These are phyloP conservation scores for Pempheris klunzingeri DNA, from an alignment of 2,797 vertebrate species.

Conservation along the genomic window DNA sequence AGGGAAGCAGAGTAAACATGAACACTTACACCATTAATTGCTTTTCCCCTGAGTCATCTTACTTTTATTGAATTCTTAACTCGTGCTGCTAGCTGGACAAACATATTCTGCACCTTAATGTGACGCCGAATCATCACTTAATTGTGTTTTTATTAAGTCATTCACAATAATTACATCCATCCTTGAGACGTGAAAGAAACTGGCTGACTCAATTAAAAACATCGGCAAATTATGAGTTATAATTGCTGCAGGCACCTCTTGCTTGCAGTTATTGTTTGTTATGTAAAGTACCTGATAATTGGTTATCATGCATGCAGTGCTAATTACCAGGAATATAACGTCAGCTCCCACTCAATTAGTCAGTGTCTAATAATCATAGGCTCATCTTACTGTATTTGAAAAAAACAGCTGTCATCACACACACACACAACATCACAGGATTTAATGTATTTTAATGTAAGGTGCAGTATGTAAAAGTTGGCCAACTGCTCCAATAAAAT, in stretches of 20 bases:
- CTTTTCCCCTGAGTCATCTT: slow-evolving; percentile 48
- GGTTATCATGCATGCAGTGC: slow-evolving; percentile 69
- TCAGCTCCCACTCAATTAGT: slow-evolving; percentile 62
- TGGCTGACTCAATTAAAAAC: slow-evolving; percentile 73
- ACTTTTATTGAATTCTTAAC: slow-evolving; percentile 57
- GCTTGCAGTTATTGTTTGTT: slow-evolving; percentile 66
- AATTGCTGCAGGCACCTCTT: slow-evolving; percentile 75
- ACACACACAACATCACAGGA: too few species aligned
- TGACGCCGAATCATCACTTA: slow-evolving; percentile 65
- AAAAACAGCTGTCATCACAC: too few species aligned
- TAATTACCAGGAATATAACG: slow-evolving; percentile 69
- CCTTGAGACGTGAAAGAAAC: slow-evolving; percentile 72
- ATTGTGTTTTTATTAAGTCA: slow-evolving; percentile 75
- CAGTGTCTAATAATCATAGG: slow-evolving; percentile 54
- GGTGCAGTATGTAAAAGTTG: too few species aligned
- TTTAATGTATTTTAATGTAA: too few species aligned
- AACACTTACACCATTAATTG: slow-evolving; percentile 49
- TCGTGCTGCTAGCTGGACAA: slow-evolving; percentile 47
- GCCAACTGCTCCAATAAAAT: too few species aligned
- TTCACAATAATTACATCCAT: slow-evolving; percentile 73
- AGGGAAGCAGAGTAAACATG: slow-evolving; percentile 49
- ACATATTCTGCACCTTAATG: slow-evolving; percentile 67
- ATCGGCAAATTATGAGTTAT: slow-evolving; percentile 67
- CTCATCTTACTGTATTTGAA: slow-evolving; percentile 66
- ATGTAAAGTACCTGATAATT: slow-evolving; percentile 77